Evolutionary conservation across 1,140 invertebrate genomes (phyloP), one percentile per base, ranked within the genome.

Genomic region (Prorops nasuta): DNA sequence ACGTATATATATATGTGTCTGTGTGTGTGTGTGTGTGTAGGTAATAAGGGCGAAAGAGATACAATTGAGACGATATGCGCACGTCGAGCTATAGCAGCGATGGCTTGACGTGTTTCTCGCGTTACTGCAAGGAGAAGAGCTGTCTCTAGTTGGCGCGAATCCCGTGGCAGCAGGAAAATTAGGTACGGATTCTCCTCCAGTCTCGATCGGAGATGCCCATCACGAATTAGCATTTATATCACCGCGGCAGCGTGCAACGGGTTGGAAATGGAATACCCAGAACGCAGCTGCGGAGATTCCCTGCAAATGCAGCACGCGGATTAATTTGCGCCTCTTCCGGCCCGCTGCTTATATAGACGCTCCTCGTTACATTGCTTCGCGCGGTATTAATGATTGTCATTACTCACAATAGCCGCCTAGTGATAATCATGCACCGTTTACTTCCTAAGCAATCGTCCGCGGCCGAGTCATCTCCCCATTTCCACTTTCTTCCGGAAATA

Each of bases 211-310:
- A 62, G 58, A 62, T 54, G 59, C 60, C 48, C 60, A 59, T 63
- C 61, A 63, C 49, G 60, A 63, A 63, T 63, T 63, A 63, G 60
- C 61, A 63, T 63, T 63, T 63, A 63, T 63, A 63, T 63, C 61
- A 63, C 61, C 56, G 60, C 48, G 58, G 58, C 53, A 44, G 36
- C 46, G 46, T 41, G 53, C 49, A 41, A 60, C 57, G 53, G 60
- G 39, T 18, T 56, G 59, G 49, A 61, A 61, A 61, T 61, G 59
- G 58, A 61, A 61, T 61, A 61, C 52, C 58, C 58, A 10, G 18
- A 17, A 52, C 36, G 44, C 47, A 12, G 22, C 49, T 47, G 51
- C 55, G 46, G 52, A 60, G 44, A 42, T 44, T 55, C 51, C 22
- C 28, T 37, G 19, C 18, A 32, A 42, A 44, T 51, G 51, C 46